These are phyloP conservation scores for Reinhardtius hippoglossoides DNA, from an alignment of 2,113 vertebrate species.

Conservation along the genomic window DNA sequence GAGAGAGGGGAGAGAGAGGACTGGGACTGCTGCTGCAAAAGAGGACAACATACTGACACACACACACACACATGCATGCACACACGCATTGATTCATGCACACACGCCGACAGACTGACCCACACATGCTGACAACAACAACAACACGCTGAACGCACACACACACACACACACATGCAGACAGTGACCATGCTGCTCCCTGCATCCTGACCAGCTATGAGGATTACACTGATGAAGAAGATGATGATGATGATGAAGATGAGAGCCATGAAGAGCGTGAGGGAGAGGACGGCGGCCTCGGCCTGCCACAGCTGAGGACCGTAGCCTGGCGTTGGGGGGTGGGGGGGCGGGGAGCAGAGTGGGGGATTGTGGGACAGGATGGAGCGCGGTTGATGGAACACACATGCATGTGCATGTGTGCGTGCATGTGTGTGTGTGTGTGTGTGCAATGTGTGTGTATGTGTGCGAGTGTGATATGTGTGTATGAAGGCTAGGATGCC, in stretches of 20 bases:
- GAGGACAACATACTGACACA: conserved; percentile 64
- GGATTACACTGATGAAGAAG: conserved; percentile 69
- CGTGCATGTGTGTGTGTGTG: conserved; percentile 25
- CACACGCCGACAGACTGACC: conserved; percentile 41
- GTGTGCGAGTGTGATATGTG: conserved; percentile 58
- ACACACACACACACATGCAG: conserved; percentile 33
- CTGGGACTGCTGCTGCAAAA: conserved; percentile 67
- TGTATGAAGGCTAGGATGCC: conserved; percentile 75
- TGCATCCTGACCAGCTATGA: conserved; percentile 68
- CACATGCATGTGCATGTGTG: conserved; percentile 58
- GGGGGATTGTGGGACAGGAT: conserved; percentile 60
- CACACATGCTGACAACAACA: conserved; percentile 60
- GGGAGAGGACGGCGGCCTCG: conserved; percentile 60
- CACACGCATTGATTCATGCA: background rate
- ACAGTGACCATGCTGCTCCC: conserved; percentile 61
- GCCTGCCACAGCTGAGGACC: conserved; percentile 79
- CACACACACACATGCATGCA: conserved; percentile 48
- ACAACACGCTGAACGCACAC: conserved; percentile 31
- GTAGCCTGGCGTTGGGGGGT: conserved; percentile 53
- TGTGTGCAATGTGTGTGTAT: background rate
- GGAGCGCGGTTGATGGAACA: conserved; percentile 60
- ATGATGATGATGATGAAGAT: conserved; percentile 68
- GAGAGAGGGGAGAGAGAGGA: conserved; percentile 69
- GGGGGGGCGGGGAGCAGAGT: conserved; percentile 21
- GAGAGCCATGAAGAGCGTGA: conserved; percentile 69